phyloP scores from a whole-genome alignment of 2,888 invertebrate species.

The Aphrophora alni region DNA sequence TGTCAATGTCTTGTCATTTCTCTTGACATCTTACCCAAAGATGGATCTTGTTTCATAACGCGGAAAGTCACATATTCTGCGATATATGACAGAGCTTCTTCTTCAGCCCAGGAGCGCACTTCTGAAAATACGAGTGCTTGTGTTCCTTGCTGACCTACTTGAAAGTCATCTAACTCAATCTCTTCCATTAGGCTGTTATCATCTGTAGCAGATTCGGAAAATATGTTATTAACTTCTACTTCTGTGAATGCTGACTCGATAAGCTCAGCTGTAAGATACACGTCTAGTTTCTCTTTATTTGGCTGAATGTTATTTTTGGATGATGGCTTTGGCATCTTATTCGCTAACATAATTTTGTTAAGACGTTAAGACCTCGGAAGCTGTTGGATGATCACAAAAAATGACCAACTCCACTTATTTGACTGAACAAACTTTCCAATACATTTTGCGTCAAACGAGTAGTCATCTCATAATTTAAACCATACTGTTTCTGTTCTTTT shows the following conservation, averaged over 20 bases:
- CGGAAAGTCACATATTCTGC: not conserved
- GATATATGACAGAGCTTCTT: conserved; percentile 5
- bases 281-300: not conserved
- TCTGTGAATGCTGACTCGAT: not conserved
- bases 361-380: not conserved
- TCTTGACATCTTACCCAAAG: not conserved
- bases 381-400: conserved; percentile 6
- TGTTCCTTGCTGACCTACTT: no score
- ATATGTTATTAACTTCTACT: not conserved
- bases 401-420: conserved; percentile 11
- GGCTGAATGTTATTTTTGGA: not conserved
- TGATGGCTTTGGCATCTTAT: conserved; percentile 18
- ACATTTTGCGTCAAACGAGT: not conserved
- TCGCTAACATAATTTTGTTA: not conserved
- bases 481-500: not conserved
- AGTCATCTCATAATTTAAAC: not conserved
- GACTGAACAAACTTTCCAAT: conserved; percentile 9
- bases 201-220: not conserved
- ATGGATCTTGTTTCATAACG: not conserved
- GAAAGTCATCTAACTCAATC: no score
- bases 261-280: conserved; percentile 2
- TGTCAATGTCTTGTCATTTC: not conserved
- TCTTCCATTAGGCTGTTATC: not conserved
- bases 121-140: no score
- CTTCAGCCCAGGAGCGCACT: not conserved